These are phyloP conservation scores for Trematomus loennbergii DNA, from an alignment of 2,113 vertebrate genomes.

Conservation along the genomic window DNA sequence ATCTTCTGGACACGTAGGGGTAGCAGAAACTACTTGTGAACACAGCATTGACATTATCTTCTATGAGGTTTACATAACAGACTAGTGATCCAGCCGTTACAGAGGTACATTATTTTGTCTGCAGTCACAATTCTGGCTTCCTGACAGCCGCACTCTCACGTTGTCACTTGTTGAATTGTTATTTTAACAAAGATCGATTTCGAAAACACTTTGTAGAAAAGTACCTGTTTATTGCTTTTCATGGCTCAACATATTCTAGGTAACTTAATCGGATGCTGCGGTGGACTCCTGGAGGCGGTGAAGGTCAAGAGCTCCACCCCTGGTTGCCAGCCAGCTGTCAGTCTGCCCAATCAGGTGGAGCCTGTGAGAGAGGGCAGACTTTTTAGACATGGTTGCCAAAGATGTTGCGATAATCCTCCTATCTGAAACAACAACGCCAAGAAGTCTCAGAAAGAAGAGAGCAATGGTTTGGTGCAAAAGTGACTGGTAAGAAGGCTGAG, in stretches of 20 bases:
- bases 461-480: conserved; percentile 6
- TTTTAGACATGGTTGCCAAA: conserved; percentile 58
- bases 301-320: conserved; percentile 80
- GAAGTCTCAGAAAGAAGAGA: conserved; percentile 24
- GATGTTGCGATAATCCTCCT: conserved; percentile 27
- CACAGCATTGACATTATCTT: neutral
- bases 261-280: conserved; percentile 63
- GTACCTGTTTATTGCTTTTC: conserved; percentile 14
- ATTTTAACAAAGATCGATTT: neutral
- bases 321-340: conserved; percentile 73
- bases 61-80: neutral
- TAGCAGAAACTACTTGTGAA: neutral
- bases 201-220: too few species aligned
- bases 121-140: neutral
- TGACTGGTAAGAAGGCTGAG: conserved; percentile 29
- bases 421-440: conserved; percentile 44
- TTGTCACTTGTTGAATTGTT: neutral
- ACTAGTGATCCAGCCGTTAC: neutral
- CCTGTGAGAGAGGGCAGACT: conserved; percentile 1
- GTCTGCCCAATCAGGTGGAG: conserved; percentile 62
- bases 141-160: neutral
- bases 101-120: neutral
- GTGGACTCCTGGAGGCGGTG: conserved; percentile 67
- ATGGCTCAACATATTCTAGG: conserved; percentile 26
- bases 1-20: neutral